Evolutionary conservation across 2,797 vertebrate species (phyloP), one percentile per base, ranked within the genome.

Genomic region (Poecilia wingei): DNA sequence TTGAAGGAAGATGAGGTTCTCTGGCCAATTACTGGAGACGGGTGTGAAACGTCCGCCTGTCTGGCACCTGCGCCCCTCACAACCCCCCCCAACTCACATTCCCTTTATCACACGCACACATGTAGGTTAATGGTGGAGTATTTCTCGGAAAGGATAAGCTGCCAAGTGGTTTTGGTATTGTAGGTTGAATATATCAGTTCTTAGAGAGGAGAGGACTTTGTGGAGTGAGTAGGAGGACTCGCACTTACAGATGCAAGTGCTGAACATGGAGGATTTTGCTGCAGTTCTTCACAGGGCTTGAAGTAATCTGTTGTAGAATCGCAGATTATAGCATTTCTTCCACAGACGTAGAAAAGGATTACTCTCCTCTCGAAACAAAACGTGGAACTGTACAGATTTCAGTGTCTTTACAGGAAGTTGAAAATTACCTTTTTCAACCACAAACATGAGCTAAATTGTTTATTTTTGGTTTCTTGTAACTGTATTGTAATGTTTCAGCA

Each of bases 11-110:
- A 87, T 71, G 77, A 80, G 86, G 83, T 87, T 76, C 86, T 90
- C 82, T 91, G 76, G 85, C 94, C 96, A 96, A 96, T 98, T 97
- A 97, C 95, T 91, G 94, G 96, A 95, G 95, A 94, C 93, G 94
- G 96, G 96, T 93, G 92, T 88, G 92, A 96, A 95, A 95, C 94
- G 91, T 92, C 90, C 83, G 84, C 93, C 92, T 91, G 87, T 83
- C 96, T 96, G 95, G 95, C 92, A 95, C 96, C 95, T 91, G 96
- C 87, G 89, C 94, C 95, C 95, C 92, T 84, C 82, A 85, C 51
- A 8, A 3, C 51, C 51, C 51, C 51, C 43, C 51, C 51, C 51
- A 53, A 25, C 85, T 88, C 86, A 46, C 68, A 46, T 84, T 86
- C 84, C 93, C 90, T 86, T 14, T 83, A 82, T 89, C 82, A 81